These are phyloP conservation scores for Microchirus variegatus DNA, from an alignment of 2,797 vertebrate species.

Conservation along the genomic window DNA sequence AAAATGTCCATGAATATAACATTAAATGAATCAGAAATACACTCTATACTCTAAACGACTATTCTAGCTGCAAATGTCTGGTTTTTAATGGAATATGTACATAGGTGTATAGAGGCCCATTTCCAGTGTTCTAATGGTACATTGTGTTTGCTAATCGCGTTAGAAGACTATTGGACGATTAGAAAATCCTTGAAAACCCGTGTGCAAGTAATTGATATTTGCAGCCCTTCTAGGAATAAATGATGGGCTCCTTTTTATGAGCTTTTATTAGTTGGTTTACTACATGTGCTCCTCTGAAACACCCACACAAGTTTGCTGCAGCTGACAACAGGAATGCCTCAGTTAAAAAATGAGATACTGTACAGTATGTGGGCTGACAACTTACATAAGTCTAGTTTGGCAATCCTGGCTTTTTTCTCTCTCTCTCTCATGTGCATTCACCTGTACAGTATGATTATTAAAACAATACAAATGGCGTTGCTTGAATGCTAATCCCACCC, in stretches of 20 bases:
- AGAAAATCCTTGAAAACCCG: no score
- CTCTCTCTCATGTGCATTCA: slow-evolving; percentile 16
- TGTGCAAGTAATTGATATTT: no score
- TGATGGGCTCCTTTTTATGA: slow-evolving; percentile 1
- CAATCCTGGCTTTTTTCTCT: slow-evolving; percentile 24
- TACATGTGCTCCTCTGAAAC: not conserved
- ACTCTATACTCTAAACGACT: no score
- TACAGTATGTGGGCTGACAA: slow-evolving; percentile 36
- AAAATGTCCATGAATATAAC: no score
- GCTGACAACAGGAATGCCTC: slow-evolving; percentile 35
- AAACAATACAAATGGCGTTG: slow-evolving; percentile 47
- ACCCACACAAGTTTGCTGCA: not conserved
- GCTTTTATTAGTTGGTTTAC: not conserved
- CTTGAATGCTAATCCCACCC: slow-evolving; percentile 51
- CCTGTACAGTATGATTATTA: slow-evolving; percentile 40
- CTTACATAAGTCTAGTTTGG: slow-evolving; percentile 52
- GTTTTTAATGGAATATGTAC: no score
- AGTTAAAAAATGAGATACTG: slow-evolving; percentile 19
- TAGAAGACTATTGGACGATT: no score
- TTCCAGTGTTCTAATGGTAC: no score
- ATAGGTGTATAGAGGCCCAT: no score
- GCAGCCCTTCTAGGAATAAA: not conserved
- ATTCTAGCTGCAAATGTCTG: no score
- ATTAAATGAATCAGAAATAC: no score
- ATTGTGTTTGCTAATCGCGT: no score